Evolutionary conservation across 2,797 vertebrate species (phyloP).

Genomic region (Xenentodon cancila): DNA sequence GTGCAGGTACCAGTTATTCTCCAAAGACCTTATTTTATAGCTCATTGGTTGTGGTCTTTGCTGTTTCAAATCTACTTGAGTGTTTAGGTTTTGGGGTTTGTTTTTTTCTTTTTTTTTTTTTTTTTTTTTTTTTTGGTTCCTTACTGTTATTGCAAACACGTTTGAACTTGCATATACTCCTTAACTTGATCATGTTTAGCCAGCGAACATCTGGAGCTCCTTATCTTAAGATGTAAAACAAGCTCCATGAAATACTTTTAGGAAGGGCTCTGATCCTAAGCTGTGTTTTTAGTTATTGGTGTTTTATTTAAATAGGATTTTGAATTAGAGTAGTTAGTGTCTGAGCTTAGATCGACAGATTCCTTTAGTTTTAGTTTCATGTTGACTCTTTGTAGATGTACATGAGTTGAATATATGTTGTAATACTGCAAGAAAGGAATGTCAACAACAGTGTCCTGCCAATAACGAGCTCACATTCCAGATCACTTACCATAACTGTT

Average conservation of each 20-base stretch:
- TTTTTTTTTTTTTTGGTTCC: not conserved
- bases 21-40: not conserved
- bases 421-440: not conserved
- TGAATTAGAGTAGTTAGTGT: not conserved
- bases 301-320: not conserved
- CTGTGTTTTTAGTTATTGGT: not conserved
- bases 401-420: not conserved
- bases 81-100: not conserved
- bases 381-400: not conserved
- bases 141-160: constrained; percentile 15
- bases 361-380: not conserved
- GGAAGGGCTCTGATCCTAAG: not conserved
- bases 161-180: constrained; percentile 14
- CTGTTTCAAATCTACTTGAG: not conserved
- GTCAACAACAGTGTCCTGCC: not conserved
- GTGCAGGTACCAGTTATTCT: not conserved
- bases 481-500: too few relatives aligned
- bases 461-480: not conserved
- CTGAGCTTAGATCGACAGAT: not conserved
- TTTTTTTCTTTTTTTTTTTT: not conserved
- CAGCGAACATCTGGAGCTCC: constrained; percentile 7
- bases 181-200: constrained; percentile 12
- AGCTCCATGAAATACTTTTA: constrained; percentile 2
- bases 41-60: not conserved
- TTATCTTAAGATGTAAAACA: constrained; percentile 12